Evolutionary conservation across 2,113 vertebrate species (phyloP).

Genomic region (Nestor notabilis): DNA sequence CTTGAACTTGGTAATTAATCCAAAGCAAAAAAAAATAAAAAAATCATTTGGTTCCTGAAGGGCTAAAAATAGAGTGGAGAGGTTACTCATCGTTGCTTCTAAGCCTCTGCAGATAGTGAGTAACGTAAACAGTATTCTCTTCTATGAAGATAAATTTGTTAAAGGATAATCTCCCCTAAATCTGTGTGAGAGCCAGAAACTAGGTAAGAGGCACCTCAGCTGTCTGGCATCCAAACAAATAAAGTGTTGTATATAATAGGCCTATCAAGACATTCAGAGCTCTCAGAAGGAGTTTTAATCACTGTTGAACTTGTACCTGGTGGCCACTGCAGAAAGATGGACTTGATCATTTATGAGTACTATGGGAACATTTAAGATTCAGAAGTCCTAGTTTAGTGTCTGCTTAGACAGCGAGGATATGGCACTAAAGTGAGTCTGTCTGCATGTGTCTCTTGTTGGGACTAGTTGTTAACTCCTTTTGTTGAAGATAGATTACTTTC

Average conservation of each 20-base stretch:
- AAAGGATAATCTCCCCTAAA: not conserved
- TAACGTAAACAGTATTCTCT: not conserved
- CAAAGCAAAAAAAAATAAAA: not conserved
- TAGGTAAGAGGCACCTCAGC: not conserved
- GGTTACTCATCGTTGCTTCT: not conserved
- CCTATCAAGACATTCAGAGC: not conserved
- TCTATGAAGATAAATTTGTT: not conserved
- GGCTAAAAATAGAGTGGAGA: not conserved
- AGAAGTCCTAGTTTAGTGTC: not conserved
- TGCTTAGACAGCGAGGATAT: not conserved
- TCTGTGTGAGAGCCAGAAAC: not conserved
- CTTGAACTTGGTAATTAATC: not conserved
- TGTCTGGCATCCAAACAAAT: not conserved
- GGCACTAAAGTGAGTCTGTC: not conserved
- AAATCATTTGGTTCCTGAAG: not conserved
- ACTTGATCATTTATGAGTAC: not conserved
- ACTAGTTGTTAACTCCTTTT: not conserved
- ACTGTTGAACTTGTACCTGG: not conserved
- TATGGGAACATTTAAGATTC: not conserved
- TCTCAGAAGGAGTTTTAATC: not conserved
- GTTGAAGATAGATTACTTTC: not conserved
- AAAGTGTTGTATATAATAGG: not conserved
- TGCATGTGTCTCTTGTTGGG: not conserved
- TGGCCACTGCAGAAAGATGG: not conserved
- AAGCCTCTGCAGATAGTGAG: not conserved